Conservation (phyloP, 2,113 vertebrate species). For the Uria lomvia region DNA sequence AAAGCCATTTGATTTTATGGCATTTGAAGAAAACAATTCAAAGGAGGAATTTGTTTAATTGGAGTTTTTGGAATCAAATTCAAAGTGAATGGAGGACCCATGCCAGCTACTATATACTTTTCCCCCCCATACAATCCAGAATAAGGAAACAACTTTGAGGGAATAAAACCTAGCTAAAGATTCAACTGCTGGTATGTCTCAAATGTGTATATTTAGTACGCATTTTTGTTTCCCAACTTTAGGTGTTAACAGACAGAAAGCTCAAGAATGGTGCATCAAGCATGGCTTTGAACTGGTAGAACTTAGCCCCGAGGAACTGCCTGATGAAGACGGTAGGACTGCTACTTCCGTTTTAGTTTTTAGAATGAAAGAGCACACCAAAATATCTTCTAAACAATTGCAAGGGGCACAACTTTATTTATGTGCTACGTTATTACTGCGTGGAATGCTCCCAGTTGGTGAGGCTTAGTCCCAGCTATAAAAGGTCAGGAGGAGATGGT, state of each 20-base stretch:
- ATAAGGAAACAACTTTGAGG: not conserved
- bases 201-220: not conserved
- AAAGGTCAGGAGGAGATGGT: conserved; percentile 29
- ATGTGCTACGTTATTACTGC: not conserved
- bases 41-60: not conserved
- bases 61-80: not conserved
- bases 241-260: conserved; percentile 89
- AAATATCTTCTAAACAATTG: not conserved
- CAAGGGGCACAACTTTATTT: not conserved
- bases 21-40: not conserved
- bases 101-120: not conserved
- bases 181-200: not conserved
- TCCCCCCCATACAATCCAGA: not conserved
- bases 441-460: not conserved
- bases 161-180: not conserved
- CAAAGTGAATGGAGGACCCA: not conserved
- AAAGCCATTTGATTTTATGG: not conserved
- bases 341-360: not conserved
- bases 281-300: conserved; percentile 96
- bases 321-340: conserved; percentile 92
- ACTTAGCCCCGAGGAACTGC: conserved; percentile 88
- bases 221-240: not conserved
- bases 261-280: conserved; percentile 96
- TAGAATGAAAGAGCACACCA: not conserved
- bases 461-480: not conserved